Percentiles rank a stretch among this genome's conserved stretches.
Conservation (phyloP, 37 sponge, comb jelly and placozoan genomes). For the Halichondria panicea region DNA sequence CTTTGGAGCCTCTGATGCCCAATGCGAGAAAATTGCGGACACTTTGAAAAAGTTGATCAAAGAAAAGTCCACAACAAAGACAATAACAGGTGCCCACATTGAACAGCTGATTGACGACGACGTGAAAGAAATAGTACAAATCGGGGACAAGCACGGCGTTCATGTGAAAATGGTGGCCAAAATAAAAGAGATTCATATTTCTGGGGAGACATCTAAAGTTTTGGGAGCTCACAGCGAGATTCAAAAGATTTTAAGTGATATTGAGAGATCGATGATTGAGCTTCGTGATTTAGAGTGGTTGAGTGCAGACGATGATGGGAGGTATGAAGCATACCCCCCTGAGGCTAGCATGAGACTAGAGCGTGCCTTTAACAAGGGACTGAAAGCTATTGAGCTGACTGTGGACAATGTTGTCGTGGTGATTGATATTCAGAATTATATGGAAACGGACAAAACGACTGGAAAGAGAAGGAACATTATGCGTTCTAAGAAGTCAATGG, state of each 20-base stretch:
- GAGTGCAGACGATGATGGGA: slow-evolving; percentile 15
- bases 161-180: background rate
- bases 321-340: background rate
- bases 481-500: background rate
- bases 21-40: background rate
- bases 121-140: background rate
- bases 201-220: slow-evolving; percentile 26
- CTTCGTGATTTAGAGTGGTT: slow-evolving; percentile 19
- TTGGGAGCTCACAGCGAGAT: background rate
- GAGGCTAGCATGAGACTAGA: slow-evolving; percentile 27
- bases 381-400: slow-evolving; percentile 3
- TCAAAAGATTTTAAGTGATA: background rate
- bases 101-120: slow-evolving; percentile 14
- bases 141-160: slow-evolving; percentile 10
- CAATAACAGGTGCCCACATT: background rate
- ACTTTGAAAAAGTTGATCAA: background rate
- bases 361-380: slow-evolving; percentile 15
- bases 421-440: slow-evolving; percentile 10
- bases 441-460: slow-evolving; percentile 18
- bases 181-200: slow-evolving; percentile 8
- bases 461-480: slow-evolving; percentile 1
- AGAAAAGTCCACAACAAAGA: slow-evolving; percentile 9
- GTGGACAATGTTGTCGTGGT: slow-evolving; percentile 6
- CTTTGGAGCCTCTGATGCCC: slow-evolving; percentile 4
- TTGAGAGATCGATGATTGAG: background rate